phyloP scores from a whole-genome alignment of 2,113 vertebrate genomes.

The Blennius ocellaris region DNA sequence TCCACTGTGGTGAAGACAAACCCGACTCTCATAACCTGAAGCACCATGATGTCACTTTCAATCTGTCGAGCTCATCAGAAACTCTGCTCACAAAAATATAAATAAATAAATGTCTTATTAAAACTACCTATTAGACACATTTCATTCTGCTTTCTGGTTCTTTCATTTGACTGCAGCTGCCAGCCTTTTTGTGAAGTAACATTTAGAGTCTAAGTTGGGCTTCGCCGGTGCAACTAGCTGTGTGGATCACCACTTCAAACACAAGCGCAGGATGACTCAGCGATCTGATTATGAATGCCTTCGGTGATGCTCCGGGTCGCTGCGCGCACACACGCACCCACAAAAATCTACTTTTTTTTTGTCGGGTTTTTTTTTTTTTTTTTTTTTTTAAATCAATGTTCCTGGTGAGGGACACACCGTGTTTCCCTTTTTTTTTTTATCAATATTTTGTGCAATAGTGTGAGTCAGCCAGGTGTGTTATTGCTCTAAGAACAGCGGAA shows the following conservation, averaged over 20 bases:
- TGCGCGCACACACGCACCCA: not conserved
- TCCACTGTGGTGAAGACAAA: slow-evolving; percentile 1
- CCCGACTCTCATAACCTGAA: not conserved
- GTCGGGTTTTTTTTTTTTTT: too few relatives aligned
- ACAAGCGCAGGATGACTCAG: slow-evolving; percentile 62
- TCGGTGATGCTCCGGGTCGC: slow-evolving; percentile 16
- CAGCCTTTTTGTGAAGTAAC: not conserved
- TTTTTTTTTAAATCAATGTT: slow-evolving; percentile 14
- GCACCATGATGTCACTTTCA: not conserved
- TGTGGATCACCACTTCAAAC: slow-evolving; percentile 21
- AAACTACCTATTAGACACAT: not conserved
- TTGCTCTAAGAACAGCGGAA: slow-evolving; percentile 11
- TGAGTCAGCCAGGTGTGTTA: slow-evolving; percentile 41
- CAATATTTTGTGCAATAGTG: slow-evolving; percentile 32
- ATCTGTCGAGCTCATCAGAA: slow-evolving; percentile 14
- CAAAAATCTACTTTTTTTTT: slow-evolving; percentile 17
- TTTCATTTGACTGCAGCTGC: not conserved
- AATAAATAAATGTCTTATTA: not conserved
- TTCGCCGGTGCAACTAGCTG: slow-evolving; percentile 20
- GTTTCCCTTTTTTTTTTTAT: slow-evolving; percentile 19
- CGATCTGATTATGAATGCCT: slow-evolving; percentile 38
- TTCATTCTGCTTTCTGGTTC: not conserved
- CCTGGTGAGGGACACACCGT: not conserved
- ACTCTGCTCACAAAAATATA: not conserved
- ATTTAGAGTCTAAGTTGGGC: not conserved